Base-by-base conservation (phyloP, 2,797 vertebrate genomes). In the Esox lucius region DNA sequence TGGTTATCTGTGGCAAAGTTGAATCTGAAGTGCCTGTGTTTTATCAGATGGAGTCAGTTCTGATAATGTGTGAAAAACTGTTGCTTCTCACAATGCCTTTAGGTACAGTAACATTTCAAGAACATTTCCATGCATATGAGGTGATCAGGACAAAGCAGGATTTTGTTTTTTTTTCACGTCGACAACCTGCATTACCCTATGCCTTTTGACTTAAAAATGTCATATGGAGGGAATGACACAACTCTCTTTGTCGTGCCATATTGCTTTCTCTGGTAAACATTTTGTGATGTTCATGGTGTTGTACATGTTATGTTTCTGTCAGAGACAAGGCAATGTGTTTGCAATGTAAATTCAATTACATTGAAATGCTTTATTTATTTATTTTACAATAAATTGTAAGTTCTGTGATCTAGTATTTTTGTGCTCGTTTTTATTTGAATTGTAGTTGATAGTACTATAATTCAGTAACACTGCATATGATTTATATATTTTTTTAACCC, bases 91-190 rank as follows among this genome's bases (percentile, higher is more conserved):
- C 79, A 28, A 5, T 73, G 39, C 80, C 76, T 78, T 73, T 71
- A 77, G 26, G 1, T 71, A 80, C 80, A n/a, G n/a, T 64, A n/a
- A 22, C 61, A 15, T 76, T 78, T 78, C 68, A 78, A 72, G 80
- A 82, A 78, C 80, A 78, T 77, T 76, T 82, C 76, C 75, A 78
- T 75, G 78, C 80, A 5, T 85, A 78, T 74, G 70, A 80, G 70
- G 79, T 78, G 64, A 78, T 26, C 46, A 78, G 51, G 59, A 71
- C 26, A 71, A 78, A 78, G 13, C 48, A 77, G 33, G 48, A 28
- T 66, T 74, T 76, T 59, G 62, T 72, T 73, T 51, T 59, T n/a
- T 12, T 80, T 81, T 81, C 19, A 72, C 78, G 73, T 74, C 1
- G 59, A 78, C 49, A 72, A 48, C 13, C 62, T 83, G 71, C 70